phyloP scores from a whole-genome alignment of 2,888 invertebrate species.

The Andrena minutula region DNA sequence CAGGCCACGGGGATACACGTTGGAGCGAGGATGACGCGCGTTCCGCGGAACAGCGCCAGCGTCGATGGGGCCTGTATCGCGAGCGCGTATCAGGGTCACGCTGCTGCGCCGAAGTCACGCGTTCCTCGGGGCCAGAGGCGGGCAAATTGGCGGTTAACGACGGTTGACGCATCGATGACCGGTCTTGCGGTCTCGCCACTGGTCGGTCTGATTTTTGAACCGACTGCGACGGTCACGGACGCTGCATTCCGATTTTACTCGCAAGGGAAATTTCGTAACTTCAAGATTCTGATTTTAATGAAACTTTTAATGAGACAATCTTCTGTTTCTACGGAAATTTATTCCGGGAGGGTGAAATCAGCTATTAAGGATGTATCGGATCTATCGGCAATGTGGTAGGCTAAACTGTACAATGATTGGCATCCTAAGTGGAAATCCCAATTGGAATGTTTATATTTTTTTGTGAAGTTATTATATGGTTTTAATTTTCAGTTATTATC shows the following conservation, averaged over 20 bases:
- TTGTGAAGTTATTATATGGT: too few relatives aligned
- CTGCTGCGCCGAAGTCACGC: conserved; percentile 50
- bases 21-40: conserved; percentile 68
- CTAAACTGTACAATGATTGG: too few relatives aligned
- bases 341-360: too few relatives aligned
- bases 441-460: too few relatives aligned
- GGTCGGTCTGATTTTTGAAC: conserved; percentile 9
- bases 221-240: not conserved
- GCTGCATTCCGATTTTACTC: not conserved
- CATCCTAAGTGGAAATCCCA: too few relatives aligned
- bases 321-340: too few relatives aligned
- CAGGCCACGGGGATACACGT: conserved; percentile 44
- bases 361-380: too few relatives aligned
- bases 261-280: not conserved
- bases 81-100: conserved; percentile 65
- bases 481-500: too few relatives aligned
- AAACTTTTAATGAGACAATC: too few relatives aligned
- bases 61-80: conserved; percentile 30
- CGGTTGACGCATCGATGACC: conserved; percentile 20
- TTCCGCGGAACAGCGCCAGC: conserved; percentile 53
- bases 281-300: too few relatives aligned
- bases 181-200: not conserved
- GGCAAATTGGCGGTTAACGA: conserved; percentile 30
- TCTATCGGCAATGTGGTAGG: too few relatives aligned
- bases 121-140: conserved; percentile 24